phyloP scores from a whole-genome alignment of 2,113 vertebrate species.

The Myrmecophaga tridactyla region DNA sequence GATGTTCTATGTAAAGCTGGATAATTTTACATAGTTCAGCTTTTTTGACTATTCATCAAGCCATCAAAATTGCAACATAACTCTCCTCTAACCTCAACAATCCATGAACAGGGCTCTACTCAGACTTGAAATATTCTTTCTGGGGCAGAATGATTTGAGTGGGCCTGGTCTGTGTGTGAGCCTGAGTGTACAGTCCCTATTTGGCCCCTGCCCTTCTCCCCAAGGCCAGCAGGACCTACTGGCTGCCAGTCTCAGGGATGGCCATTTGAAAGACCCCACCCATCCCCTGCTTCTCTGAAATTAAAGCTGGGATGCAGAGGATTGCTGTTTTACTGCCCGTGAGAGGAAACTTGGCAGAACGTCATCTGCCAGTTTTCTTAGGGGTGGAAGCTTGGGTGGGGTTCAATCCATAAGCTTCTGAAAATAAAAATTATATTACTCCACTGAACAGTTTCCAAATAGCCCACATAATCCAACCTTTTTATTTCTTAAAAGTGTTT shows the following conservation, averaged over 20 bases:
- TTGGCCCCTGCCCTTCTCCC: fast-evolving
- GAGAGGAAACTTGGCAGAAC: slow-evolving; percentile 66
- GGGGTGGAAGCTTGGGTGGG: slow-evolving; percentile 72
- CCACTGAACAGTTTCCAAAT: slow-evolving; percentile 65
- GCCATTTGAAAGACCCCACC: neutral
- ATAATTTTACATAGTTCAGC: neutral
- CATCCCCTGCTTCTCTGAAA: slow-evolving; percentile 65
- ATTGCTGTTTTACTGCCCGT: slow-evolving; percentile 70
- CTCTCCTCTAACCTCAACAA: neutral
- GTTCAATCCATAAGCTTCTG: slow-evolving; percentile 73
- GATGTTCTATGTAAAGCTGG: neutral
- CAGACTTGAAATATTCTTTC: neutral
- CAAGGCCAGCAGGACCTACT: neutral
- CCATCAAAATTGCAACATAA: neutral
- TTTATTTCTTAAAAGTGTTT: slow-evolving; percentile 75
- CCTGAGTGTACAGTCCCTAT: neutral
- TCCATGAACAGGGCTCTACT: neutral
- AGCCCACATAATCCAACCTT: slow-evolving; percentile 67
- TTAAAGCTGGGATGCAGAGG: slow-evolving; percentile 56
- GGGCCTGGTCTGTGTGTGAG: neutral
- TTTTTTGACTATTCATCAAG: slow-evolving; percentile 30
- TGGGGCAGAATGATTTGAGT: neutral
- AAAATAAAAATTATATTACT: slow-evolving; percentile 74
- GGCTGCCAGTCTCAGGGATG: neutral
- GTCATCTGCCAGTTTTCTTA: slow-evolving; percentile 64